phyloP scores from a whole-genome alignment of 2,888 invertebrate species.

The Zygaena filipendulae region DNA sequence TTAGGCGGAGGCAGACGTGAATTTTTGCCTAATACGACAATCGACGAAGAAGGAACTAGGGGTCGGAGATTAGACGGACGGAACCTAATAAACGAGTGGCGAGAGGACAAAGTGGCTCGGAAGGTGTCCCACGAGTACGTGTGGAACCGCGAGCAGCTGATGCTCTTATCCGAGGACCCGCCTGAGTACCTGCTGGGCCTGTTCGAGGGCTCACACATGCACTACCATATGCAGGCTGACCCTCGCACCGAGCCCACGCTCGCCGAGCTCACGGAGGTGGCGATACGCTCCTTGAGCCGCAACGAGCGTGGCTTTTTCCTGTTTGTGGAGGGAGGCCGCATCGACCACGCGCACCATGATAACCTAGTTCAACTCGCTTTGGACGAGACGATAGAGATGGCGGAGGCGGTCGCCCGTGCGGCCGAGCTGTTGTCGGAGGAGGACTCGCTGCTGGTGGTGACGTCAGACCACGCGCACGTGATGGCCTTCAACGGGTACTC shows the following conservation, averaged over 20 bases:
- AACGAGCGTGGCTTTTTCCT: constrained; percentile 78
- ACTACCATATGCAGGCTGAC: constrained; percentile 72
- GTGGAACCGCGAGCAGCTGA: constrained; percentile 69
- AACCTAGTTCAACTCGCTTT: constrained; percentile 69
- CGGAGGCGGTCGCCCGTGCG: constrained; percentile 66
- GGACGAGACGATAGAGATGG: constrained; percentile 75
- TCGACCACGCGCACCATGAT: constrained; percentile 76
- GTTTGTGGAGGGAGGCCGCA: constrained; percentile 78
- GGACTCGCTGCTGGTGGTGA: constrained; percentile 82
- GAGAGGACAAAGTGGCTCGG: constrained; percentile 39
- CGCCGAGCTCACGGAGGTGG: constrained; percentile 60
- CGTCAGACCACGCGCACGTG: constrained; percentile 81
- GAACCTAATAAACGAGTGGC: constrained; percentile 76
- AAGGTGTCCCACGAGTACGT: constrained; percentile 57
- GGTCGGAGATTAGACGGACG: constrained; percentile 67
- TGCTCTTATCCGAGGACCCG: constrained; percentile 34
- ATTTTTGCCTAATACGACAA: constrained; percentile 64
- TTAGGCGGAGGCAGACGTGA: constrained; percentile 78
- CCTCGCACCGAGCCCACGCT: constrained; percentile 50
- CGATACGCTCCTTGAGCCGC: constrained; percentile 74
- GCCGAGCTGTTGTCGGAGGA: constrained; percentile 41
- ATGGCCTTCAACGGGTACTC: constrained; percentile 78
- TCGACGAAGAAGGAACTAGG: constrained; percentile 59
- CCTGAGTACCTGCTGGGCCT: constrained; percentile 74
- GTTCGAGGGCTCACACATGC: constrained; percentile 71